Conservation (phyloP, 2,888 invertebrate species). For the Pardosa pseudoannulata region DNA sequence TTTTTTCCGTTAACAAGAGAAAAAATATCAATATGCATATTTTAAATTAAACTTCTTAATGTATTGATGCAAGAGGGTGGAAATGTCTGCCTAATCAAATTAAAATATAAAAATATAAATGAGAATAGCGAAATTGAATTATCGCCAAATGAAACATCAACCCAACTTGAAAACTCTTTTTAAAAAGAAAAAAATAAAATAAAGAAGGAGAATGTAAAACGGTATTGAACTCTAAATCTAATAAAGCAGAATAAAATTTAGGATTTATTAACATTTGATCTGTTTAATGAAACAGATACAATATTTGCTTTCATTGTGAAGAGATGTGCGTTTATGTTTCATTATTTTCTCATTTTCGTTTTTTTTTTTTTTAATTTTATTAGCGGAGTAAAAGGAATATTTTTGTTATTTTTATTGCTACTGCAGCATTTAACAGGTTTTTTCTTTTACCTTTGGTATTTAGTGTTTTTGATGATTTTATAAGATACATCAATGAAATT, state of each 20-base stretch:
- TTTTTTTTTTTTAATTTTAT: not conserved
- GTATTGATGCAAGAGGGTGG: not conserved
- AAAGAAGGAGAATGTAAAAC: not conserved
- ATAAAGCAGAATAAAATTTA: slow-evolving; percentile 27
- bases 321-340: not conserved
- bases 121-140: no score
- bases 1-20: no score
- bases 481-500: no score
- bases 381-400: not conserved
- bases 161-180: not conserved
- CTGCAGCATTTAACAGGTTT: no score
- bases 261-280: slow-evolving; percentile 42
- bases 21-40: slow-evolving; percentile 16
- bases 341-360: not conserved
- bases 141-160: not conserved
- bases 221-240: slow-evolving; percentile 20
- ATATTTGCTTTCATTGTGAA: slow-evolving; percentile 20
- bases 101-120: no score
- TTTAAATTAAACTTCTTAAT: slow-evolving; percentile 46
- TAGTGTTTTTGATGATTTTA: no score
- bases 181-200: no score
- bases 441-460: no score
- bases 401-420: no score
- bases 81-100: slow-evolving; percentile 18
- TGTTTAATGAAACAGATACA: slow-evolving; percentile 41